phyloP scores from a whole-genome alignment of 1,140 invertebrate genomes.

The Trachelipus rathkii region DNA sequence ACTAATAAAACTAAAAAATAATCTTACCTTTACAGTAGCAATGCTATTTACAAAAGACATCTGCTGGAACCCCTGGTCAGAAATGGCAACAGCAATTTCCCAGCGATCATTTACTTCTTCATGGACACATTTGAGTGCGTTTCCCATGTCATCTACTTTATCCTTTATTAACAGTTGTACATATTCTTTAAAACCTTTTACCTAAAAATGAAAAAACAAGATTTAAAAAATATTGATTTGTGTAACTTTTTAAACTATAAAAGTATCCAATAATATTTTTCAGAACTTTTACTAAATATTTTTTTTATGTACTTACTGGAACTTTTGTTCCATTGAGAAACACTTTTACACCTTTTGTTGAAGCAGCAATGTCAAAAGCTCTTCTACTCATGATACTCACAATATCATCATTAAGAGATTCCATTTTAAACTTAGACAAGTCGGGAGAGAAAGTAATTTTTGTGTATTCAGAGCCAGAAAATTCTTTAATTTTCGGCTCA shows the following conservation, averaged over 20 bases:
- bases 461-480: conserved; percentile 43
- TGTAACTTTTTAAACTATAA: background rate
- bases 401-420: conserved; percentile 85
- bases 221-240: conserved; percentile 12
- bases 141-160: conserved; percentile 72
- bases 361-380: conserved; percentile 94
- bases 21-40: conserved; percentile 86
- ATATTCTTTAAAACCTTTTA: conserved; percentile 94
- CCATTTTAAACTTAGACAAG: conserved; percentile 94
- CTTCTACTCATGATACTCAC: conserved; percentile 87
- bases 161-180: conserved; percentile 85
- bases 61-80: conserved; percentile 88
- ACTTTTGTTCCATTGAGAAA: conserved; percentile 84
- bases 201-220: conserved; percentile 49
- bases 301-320: conserved; percentile 59
- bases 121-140: conserved; percentile 80
- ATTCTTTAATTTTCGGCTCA: conserved; percentile 69
- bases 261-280: background rate
- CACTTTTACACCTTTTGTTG: conserved; percentile 85
- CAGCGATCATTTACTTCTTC: conserved; percentile 82
- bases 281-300: too few relatives aligned
- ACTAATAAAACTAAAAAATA: too few relatives aligned
- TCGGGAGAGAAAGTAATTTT: conserved; percentile 89
- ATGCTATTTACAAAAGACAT: conserved; percentile 99
- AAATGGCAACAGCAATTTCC: conserved; percentile 91